Percentiles rank a stretch among this genome's conserved stretches.
Conservation (phyloP, 1,140 invertebrate species). For the Dreissena rostriformis region DNA sequence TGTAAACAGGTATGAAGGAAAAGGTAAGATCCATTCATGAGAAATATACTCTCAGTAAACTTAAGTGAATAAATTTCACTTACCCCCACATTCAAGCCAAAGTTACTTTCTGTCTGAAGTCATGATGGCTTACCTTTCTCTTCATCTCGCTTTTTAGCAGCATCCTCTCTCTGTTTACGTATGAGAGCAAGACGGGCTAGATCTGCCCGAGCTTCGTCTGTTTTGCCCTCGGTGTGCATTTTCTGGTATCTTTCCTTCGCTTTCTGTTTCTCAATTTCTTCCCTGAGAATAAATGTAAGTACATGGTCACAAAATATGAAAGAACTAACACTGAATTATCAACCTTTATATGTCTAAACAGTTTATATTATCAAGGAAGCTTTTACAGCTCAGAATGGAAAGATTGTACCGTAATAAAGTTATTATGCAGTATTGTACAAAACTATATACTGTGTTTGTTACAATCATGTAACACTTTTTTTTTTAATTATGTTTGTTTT, state of each 20-base stretch:
- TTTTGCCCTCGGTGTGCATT: slow-evolving; percentile 96
- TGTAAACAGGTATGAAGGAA: too few relatives aligned
- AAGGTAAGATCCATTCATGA: too few relatives aligned
- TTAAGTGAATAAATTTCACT: too few relatives aligned
- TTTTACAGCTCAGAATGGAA: background rate
- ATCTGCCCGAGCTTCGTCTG: slow-evolving; percentile 96
- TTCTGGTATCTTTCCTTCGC: slow-evolving; percentile 94
- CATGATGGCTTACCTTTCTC: slow-evolving; percentile 83
- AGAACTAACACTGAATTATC: background rate
- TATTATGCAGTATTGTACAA: too few relatives aligned
- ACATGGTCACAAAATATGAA: background rate
- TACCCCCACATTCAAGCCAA: too few relatives aligned
- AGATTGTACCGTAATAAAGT: background rate
- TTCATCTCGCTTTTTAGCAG: slow-evolving; percentile 92
- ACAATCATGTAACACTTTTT: too few relatives aligned
- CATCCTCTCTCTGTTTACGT: slow-evolving; percentile 96
- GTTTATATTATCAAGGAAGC: background rate
- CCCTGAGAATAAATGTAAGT: slow-evolving; percentile 83
- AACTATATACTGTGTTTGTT: too few relatives aligned
- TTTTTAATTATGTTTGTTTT: too few relatives aligned
- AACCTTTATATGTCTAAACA: too few relatives aligned
- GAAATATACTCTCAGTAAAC: too few relatives aligned
- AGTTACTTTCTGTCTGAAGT: too few relatives aligned
- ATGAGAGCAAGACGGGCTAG: slow-evolving; percentile 93
- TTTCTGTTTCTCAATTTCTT: slow-evolving; percentile 95